Evolutionary conservation across 1,140 invertebrate genomes (phyloP), one percentile per base, ranked within the genome.

Genomic region (Xylocopa sonorina): DNA sequence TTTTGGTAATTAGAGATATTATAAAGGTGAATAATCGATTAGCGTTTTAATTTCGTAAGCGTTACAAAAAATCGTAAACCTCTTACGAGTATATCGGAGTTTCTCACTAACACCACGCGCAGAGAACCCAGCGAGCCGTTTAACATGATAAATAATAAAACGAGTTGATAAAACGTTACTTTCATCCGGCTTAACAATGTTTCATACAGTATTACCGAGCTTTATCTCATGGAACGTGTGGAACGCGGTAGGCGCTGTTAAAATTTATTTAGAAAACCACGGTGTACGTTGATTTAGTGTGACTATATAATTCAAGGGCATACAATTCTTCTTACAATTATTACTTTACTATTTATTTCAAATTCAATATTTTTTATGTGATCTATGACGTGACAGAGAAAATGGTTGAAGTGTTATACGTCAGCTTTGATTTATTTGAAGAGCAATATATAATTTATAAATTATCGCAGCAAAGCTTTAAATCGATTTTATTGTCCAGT

Each of bases 41-140:
- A 73, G 24, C 16, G 57, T 18, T 48, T 46, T 73, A 73, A 73
- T 63, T 73, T 46, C 71, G 51, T 73, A 63, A 63, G 32, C 46
- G 71, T 34, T 57, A 73, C n/a, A 38, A 73, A 50, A 46, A 18
- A 38, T 51, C 43, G 32, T 73, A 73, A 73, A 73, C 71, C 71
- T 73, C 71, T 73, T 73, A 63, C 43, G 60, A 29, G 51, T 57
- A 60, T 63, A 73, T 73, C 43, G 46, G 57, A 21, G 32, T 63
- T 73, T 63, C 41, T 9, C 55, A 43, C 12, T 57, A 10, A 21
- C 16, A 4, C n/a, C 27, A n/a, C 14, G 16, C 32, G 7, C 46
- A 7, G 46, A 1, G 46, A 48, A 16, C 2, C 24, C 18, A 43
- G 4, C 4, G 10, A 16, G n/a, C 24, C 58, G 41, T 74, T 64